Evolutionary conservation across 2,797 vertebrate species (phyloP), one percentile per base, ranked within the genome.

Genomic region (Chelmon rostratus): DNA sequence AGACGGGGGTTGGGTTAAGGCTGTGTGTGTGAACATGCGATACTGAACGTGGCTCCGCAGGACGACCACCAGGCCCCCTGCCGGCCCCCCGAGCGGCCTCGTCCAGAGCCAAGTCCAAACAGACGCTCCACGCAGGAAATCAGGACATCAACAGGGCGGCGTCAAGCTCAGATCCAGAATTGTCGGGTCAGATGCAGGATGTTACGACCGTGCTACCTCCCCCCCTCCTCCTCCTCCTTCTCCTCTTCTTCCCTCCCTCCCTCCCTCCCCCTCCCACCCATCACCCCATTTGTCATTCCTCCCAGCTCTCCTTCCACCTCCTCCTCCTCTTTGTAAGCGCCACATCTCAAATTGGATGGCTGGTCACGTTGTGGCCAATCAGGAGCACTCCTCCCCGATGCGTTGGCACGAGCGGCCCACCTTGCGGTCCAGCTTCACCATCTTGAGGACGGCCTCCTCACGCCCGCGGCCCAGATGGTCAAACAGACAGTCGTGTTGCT

Each of bases 361-460:
- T 31, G 75, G 81, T 65, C 33, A 13, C 21, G 8, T 63, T 2
- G 70, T 44, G 86, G 78, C 81, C 82, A 13, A 91, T 98, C 97
- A 98, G 95, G 97, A 98, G 87, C 97, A 98, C 92, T 97, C 97
- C 94, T 98, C 97, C 44, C 97, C 97, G 28, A 98, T 98, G 94
- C 97, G 97, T 84, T 98, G 97, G 96, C 97, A 98, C 68, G 97
- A 98, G 91, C 97, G 96, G 92, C 97, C 97, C 95, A 98, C 97
- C 96, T 98, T 98, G 88, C 97, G 97, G 94, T 98, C 97, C 95
- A 98, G 96, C 95, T 98, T 98, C 93, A 98, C 97, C 97, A 98
- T 98, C 96, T 98, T 98, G 94, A 97, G 96, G 92, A 98, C 97
- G 87, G 97, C 97, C 93, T 98, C 97, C 94, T 98, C 96, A 0